Percentiles rank a stretch among this genome's conserved stretches.
Evolutionary conservation across 1,140 invertebrate genomes (phyloP).

Genomic region (Bombus sibiricus): DNA sequence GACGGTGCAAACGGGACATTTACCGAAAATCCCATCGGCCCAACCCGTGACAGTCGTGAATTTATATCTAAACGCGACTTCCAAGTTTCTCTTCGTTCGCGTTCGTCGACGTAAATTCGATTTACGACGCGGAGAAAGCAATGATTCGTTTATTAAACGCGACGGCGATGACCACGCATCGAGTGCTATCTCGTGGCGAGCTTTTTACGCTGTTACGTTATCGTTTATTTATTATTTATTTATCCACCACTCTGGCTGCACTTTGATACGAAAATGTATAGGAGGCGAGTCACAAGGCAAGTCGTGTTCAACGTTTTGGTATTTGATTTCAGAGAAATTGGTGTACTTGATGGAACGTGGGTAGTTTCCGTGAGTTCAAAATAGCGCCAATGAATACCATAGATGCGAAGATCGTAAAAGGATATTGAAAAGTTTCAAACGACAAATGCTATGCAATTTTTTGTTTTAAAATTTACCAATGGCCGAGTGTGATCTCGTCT

Average conservation of each 20-base stretch:
- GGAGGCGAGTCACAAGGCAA: neutral
- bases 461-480: too few relatives aligned
- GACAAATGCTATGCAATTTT: too few relatives aligned
- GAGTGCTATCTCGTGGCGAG: neutral
- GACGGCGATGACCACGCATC: neutral
- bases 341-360: too few relatives aligned
- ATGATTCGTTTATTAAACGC: slow-evolving; percentile 7
- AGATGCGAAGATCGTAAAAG: too few relatives aligned
- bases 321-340: neutral
- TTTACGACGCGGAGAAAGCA: neutral
- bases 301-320: neutral
- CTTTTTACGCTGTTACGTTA: neutral
- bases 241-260: neutral
- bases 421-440: too few relatives aligned
- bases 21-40: neutral
- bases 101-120: neutral
- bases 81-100: too few relatives aligned
- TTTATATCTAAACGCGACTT: neutral
- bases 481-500: neutral
- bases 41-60: neutral
- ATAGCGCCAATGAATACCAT: too few relatives aligned
- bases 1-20: neutral
- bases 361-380: neutral
- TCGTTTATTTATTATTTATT: neutral
- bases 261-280: neutral